Percentiles rank a stretch among this genome's conserved stretches.
These are phyloP conservation scores for Forbesichthys papilliferus DNA, from an alignment of 2,113 vertebrate species.

Conservation along the genomic window DNA sequence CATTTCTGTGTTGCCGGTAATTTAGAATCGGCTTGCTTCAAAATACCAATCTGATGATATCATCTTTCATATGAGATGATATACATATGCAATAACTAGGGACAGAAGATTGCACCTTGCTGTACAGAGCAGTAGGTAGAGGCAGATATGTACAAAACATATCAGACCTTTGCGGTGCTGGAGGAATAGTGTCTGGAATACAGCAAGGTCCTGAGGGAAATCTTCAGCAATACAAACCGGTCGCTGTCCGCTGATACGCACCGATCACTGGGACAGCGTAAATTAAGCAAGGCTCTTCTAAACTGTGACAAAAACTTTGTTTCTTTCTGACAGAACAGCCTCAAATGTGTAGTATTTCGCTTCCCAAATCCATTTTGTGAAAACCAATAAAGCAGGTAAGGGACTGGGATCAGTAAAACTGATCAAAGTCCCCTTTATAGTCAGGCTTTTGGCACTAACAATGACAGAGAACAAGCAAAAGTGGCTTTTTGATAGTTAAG, in stretches of 20 bases:
- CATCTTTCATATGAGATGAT: not conserved
- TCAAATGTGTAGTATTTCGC: not conserved
- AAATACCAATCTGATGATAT: no score
- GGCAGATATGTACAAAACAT: not conserved
- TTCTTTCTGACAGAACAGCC: not conserved
- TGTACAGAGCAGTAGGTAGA: not conserved
- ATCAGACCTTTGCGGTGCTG: not conserved
- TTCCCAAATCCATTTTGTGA: slow-evolving; percentile 44
- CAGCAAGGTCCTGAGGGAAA: slow-evolving; percentile 22
- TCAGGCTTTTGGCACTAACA: no score
- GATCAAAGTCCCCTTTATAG: not conserved
- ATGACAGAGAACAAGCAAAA: no score
- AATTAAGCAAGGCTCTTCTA: slow-evolving; percentile 13
- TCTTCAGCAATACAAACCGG: not conserved
- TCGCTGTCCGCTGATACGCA: slow-evolving; percentile 11
- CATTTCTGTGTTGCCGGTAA: no score
- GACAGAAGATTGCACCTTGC: not conserved
- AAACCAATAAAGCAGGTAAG: slow-evolving; percentile 28
- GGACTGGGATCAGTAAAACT: slow-evolving; percentile 2
- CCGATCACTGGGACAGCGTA: slow-evolving; percentile 20
- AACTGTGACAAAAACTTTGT: not conserved
- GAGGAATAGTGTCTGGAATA: not conserved
- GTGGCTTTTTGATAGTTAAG: no score
- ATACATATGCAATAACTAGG: not conserved
- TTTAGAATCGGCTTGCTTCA: no score